phyloP scores from a whole-genome alignment of 2,797 vertebrate species.

The Vipera ursinii region DNA sequence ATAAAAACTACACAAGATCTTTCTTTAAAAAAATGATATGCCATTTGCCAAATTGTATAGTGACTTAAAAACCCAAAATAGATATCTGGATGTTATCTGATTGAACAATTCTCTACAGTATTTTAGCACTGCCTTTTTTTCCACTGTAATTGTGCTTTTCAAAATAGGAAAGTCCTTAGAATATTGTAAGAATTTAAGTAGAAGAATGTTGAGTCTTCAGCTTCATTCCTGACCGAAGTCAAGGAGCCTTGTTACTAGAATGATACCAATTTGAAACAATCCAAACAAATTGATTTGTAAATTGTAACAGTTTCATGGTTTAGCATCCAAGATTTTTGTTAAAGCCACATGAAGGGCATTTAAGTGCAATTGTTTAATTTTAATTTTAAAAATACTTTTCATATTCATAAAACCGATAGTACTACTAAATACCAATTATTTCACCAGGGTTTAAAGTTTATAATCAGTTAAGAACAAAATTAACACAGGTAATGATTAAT shows the following conservation, averaged over 20 bases:
- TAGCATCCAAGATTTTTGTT: background rate
- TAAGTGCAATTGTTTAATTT: background rate
- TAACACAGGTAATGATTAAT: slow-evolving; percentile 59
- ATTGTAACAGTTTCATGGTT: background rate
- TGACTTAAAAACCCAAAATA: background rate
- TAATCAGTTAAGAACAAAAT: slow-evolving; percentile 45
- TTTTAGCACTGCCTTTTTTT: background rate
- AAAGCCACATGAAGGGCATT: background rate
- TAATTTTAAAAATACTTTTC: background rate
- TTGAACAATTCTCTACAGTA: background rate
- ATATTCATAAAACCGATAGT: background rate
- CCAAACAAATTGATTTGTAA: background rate
- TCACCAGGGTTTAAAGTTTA: slow-evolving; percentile 4
- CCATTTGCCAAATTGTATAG: background rate
- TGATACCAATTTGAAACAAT: background rate
- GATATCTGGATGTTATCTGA: background rate
- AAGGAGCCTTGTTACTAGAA: background rate
- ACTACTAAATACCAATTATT: slow-evolving; percentile 24
- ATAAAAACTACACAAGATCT: background rate
- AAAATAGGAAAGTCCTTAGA: background rate
- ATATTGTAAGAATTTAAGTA: background rate
- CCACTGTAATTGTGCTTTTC: background rate
- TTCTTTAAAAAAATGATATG: background rate
- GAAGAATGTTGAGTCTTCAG: background rate
- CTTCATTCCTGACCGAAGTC: background rate